Conservation (phyloP, 2,113 vertebrate genomes). For the Caranx ignobilis region DNA sequence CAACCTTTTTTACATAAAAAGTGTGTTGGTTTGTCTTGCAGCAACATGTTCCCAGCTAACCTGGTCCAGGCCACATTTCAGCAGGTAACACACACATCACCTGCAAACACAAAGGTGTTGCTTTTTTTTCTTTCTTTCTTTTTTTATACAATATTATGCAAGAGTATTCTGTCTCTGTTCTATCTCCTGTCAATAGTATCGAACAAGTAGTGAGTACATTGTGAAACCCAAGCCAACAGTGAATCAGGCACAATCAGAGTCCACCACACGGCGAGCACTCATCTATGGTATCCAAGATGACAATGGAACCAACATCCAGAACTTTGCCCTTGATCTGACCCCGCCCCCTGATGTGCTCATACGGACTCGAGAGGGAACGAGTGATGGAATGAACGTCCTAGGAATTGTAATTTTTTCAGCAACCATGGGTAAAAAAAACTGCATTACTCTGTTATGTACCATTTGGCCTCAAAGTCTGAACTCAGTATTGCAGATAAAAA, state of each 20-base stretch:
- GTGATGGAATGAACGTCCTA: slow-evolving; percentile 96
- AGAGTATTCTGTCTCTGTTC: neutral
- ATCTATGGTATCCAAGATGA: slow-evolving; percentile 94
- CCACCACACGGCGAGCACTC: slow-evolving; percentile 84
- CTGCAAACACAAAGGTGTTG: neutral
- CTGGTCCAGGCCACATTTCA: slow-evolving; percentile 98
- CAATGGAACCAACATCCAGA: slow-evolving; percentile 91
- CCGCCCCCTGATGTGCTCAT: slow-evolving; percentile 92
- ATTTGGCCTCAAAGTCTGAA: neutral
- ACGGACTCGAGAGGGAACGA: slow-evolving; percentile 91
- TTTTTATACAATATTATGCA: neutral
- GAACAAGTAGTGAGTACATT: slow-evolving; percentile 90
- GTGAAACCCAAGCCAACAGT: slow-evolving; percentile 84
- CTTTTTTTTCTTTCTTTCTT: neutral
- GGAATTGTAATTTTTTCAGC: slow-evolving; percentile 98
- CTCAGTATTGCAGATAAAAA: neutral
- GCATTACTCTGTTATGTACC: neutral
- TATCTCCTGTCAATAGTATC: slow-evolving; percentile 86
- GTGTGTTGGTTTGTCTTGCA: slow-evolving; percentile 67
- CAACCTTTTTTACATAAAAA: neutral
- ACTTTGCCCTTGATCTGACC: slow-evolving; percentile 94
- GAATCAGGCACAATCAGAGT: slow-evolving; percentile 77
- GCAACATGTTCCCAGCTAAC: slow-evolving; percentile 98
- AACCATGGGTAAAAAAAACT: slow-evolving; percentile 90
- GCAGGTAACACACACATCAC: slow-evolving; percentile 85